Evolutionary conservation across 2,113 vertebrate species (phyloP), one percentile per base, ranked within the genome.

Genomic region (Gobio gobio): DNA sequence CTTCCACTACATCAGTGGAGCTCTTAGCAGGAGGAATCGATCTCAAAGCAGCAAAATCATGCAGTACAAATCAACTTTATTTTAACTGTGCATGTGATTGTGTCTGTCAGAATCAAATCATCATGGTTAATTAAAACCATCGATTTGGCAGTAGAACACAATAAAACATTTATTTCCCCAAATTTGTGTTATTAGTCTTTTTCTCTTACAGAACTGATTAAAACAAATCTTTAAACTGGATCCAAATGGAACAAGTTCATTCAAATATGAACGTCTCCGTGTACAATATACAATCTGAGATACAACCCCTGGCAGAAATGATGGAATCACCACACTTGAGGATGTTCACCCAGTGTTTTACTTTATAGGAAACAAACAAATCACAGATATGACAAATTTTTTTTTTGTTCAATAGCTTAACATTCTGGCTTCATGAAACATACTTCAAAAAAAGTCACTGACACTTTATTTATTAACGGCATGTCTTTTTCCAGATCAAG

Each of bases 81-180:
- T 90, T 51, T 59, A 86, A 88, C 81, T 88, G 66, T 40, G 10
- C 43, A 77, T 86, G 24, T 82, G 14, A 78, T 29, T 40, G 22
- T 10, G n/a, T 40, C 18, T 74, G 14, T 83, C 47, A 64, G 29
- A 47, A 80, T 29, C 24, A 10, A 63, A 5, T 26, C 24, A 5
- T 33, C 51, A 49, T 3, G 22, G 14, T 51, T 24, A 36, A 33
- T 3, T 36, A 47, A 36, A 49, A 49, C 6, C 29, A 29, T 2
- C 3, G 89, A 49, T 47, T 58, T 56, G 45, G 10, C 29, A 74
- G 36, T 80, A 59, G 24, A 78, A 72, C 14, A 68, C 26, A 13
- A 13, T 85, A 79, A 78, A 64, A 86, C 0, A 24, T 12, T 87
- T 85, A 80, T 85, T 88, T 90, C 84, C 88, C 84, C 89, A 29